A percentile compares a stretch with the other conserved stretches of the same genome.
Conservation (phyloP, 2,113 vertebrate genomes). For the Dolichallabes microphthalmus region DNA sequence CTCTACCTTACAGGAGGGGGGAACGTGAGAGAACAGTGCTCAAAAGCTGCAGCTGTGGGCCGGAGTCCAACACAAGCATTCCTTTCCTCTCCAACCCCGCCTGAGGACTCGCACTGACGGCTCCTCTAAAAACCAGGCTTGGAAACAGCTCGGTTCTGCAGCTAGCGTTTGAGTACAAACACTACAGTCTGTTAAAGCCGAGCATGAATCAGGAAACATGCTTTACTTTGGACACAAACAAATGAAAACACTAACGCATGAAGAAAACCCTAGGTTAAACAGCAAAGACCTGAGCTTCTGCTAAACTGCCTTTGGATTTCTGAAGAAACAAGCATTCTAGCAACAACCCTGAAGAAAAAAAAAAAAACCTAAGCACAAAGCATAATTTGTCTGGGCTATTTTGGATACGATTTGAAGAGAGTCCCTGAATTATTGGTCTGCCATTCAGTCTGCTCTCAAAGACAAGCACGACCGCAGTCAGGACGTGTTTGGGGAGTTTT, state of each 20-base stretch:
- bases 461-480: slow-evolving; percentile 43
- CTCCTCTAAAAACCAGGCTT: slow-evolving; percentile 26
- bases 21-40: slow-evolving; percentile 27
- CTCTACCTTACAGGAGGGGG: slow-evolving; percentile 18
- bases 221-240: neutral
- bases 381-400: slow-evolving; percentile 56
- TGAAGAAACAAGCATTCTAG: slow-evolving; percentile 28
- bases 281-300: slow-evolving; percentile 16
- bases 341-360: neutral
- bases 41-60: slow-evolving; percentile 16
- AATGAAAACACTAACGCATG: neutral
- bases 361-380: slow-evolving; percentile 44
- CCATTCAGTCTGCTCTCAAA: slow-evolving; percentile 38
- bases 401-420: slow-evolving; percentile 46
- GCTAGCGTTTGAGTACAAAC: neutral
- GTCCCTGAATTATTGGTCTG: slow-evolving; percentile 54
- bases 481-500: slow-evolving; percentile 45
- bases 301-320: slow-evolving; percentile 28
- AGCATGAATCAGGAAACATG: neutral
- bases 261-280: neutral
- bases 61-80: slow-evolving; percentile 40
- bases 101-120: slow-evolving; percentile 20
- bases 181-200: slow-evolving; percentile 9
- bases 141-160: slow-evolving; percentile 30
- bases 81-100: slow-evolving; percentile 38